Evolutionary conservation across 2,888 invertebrate species (phyloP).

Genomic region (Caenorhabditis sp.): DNA sequence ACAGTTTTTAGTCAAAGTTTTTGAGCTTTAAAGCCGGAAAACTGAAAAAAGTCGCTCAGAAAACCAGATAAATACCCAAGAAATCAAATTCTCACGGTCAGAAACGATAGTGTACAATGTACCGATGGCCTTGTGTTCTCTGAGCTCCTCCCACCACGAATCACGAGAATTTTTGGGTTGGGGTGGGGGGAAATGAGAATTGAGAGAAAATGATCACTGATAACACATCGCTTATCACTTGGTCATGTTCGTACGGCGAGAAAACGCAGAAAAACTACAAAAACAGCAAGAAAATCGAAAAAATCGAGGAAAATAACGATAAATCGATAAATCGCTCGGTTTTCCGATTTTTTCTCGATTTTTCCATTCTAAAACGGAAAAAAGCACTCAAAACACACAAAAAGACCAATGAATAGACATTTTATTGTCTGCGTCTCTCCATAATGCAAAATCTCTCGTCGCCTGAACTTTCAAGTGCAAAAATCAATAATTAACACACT

Average conservation of each 20-base stretch:
- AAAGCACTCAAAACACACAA: not conserved
- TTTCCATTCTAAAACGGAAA: no score
- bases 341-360: no score
- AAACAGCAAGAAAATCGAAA: not conserved
- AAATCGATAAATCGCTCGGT: no score
- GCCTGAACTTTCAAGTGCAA: not conserved
- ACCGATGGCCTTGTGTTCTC: not conserved
- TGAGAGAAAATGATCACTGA: slow-evolving; percentile 9
- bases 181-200: not conserved
- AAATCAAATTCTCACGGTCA: not conserved
- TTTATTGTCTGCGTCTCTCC: slow-evolving; percentile 29
- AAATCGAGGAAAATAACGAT: not conserved
- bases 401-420: slow-evolving; percentile 1
- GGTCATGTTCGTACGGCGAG: not conserved
- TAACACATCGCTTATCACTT: slow-evolving; percentile 15
- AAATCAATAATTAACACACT: no score
- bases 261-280: no score
- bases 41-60: no score
- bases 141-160: not conserved
- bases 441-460: not conserved
- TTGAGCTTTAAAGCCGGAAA: no score
- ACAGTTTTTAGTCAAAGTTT: no score
- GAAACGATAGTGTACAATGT: not conserved
- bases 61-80: not conserved
- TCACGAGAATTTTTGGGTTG: no score